Conservation (phyloP, 2,888 invertebrate species). For the Charanyca ferruginea region DNA sequence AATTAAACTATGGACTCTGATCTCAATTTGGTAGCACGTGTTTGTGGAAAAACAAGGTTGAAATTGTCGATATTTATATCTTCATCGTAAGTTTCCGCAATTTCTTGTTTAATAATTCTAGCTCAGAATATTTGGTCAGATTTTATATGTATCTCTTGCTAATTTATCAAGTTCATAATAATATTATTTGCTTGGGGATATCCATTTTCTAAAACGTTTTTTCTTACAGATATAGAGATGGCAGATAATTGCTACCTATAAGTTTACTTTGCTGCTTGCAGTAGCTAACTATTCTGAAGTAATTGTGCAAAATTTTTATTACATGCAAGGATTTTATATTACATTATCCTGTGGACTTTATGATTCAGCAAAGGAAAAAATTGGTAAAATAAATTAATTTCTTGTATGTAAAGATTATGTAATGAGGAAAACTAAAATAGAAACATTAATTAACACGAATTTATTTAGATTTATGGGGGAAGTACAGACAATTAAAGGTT, state of each 20-base stretch:
- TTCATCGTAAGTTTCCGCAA: not conserved
- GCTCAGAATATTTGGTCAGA: not conserved
- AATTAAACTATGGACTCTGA: conserved; percentile 48
- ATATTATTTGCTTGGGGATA: not conserved
- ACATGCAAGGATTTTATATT: conserved; percentile 9
- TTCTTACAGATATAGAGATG: not conserved
- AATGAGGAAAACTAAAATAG: conserved; percentile 10
- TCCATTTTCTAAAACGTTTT: not conserved
- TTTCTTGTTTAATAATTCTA: conserved; percentile 9
- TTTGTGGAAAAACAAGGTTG: conserved; percentile 1
- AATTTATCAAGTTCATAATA: not conserved
- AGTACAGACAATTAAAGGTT: conserved; percentile 1
- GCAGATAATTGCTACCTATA: not conserved
- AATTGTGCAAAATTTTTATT: not conserved
- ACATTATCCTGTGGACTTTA: conserved; percentile 11
- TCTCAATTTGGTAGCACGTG: conserved; percentile 43
- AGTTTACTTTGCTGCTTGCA: conserved; percentile 6
- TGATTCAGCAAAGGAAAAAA: conserved; percentile 10
- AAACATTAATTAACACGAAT: conserved; percentile 4
- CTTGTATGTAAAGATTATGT: too few species aligned
- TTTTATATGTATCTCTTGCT: not conserved
- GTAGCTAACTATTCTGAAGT: not conserved
- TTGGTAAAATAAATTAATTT: conserved; percentile 11
- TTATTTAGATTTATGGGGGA: conserved; percentile 27
- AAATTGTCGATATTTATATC: conserved; percentile 2